Evolutionary conservation across 2,113 vertebrate species (phyloP).

Genomic region (Toxostoma redivivum): DNA sequence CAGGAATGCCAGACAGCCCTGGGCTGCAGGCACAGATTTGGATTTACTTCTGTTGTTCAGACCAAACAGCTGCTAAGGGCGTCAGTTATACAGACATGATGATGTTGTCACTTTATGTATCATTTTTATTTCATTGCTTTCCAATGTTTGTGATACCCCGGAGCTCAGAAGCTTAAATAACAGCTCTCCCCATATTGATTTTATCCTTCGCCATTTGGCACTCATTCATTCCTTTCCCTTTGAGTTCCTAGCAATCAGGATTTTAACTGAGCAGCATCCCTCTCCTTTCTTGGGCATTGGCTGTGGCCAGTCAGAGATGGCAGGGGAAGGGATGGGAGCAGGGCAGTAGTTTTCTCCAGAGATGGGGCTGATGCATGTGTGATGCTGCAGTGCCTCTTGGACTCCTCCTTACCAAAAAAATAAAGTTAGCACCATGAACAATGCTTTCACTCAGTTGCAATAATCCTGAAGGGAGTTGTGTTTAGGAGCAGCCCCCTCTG

Average conservation of each 20-base stretch:
- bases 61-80: slow-evolving; percentile 36
- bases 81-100: slow-evolving; percentile 24
- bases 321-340: neutral
- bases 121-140: slow-evolving; percentile 64
- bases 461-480: neutral
- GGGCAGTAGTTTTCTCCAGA: neutral
- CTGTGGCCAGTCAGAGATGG: neutral
- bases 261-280: neutral
- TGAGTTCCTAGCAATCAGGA: slow-evolving; percentile 34
- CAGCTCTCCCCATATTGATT: slow-evolving; percentile 32
- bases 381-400: neutral
- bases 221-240: slow-evolving; percentile 1
- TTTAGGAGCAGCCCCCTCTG: neutral
- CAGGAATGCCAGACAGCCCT: slow-evolving; percentile 11
- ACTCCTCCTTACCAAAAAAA: neutral
- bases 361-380: neutral
- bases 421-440: neutral
- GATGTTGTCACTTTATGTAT: slow-evolving; percentile 50
- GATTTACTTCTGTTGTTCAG: slow-evolving; percentile 57
- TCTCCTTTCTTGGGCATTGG: neutral
- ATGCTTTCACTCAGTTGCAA: neutral
- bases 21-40: slow-evolving; percentile 37
- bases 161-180: slow-evolving; percentile 43
- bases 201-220: slow-evolving; percentile 41
- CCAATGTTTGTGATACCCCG: slow-evolving; percentile 8